A percentile compares a stretch with the other conserved stretches of the same genome.
Evolutionary conservation across 2,797 vertebrate species (phyloP).

Genomic region (Girardinus metallicus): DNA sequence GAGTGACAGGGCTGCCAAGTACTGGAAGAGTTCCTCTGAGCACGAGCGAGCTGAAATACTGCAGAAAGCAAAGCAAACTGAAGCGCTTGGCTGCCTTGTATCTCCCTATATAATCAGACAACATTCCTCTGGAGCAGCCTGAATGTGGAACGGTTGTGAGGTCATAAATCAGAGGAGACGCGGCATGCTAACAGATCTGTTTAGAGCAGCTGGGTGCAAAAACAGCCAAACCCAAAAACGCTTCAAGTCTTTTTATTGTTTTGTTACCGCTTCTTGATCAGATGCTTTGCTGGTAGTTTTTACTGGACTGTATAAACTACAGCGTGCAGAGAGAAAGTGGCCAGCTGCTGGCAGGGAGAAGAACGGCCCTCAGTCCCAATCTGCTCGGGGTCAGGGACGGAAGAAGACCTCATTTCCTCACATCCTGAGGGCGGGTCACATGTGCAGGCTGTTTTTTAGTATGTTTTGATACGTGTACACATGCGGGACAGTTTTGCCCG

Average conservation of each 20-base stretch:
- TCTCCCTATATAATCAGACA: slow-evolving; percentile 52
- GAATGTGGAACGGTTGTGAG: slow-evolving; percentile 18
- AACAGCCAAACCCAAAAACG: slow-evolving; percentile 33
- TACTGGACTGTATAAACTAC: slow-evolving; percentile 58
- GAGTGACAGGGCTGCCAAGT: slow-evolving; percentile 36
- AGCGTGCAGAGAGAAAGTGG: slow-evolving; percentile 35
- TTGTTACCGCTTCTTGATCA: slow-evolving; percentile 53
- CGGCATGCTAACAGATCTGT: slow-evolving; percentile 36
- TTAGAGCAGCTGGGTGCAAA: slow-evolving; percentile 24
- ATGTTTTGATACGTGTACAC: background rate
- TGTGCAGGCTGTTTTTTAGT: slow-evolving; percentile 36
- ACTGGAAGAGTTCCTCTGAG: slow-evolving; percentile 74
- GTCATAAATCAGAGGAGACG: slow-evolving; percentile 50
- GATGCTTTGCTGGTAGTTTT: slow-evolving; percentile 48
- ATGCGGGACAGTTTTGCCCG: background rate
- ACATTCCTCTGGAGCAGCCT: slow-evolving; percentile 49
- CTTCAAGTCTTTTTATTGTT: slow-evolving; percentile 29
- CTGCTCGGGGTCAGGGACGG: slow-evolving; percentile 68
- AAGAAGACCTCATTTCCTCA: slow-evolving; percentile 76
- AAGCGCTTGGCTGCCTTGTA: slow-evolving; percentile 48
- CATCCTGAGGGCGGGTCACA: slow-evolving; percentile 76
- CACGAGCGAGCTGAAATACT: slow-evolving; percentile 73
- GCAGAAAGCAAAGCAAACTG: slow-evolving; percentile 75
- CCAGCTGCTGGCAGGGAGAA: slow-evolving; percentile 46
- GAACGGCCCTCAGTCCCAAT: slow-evolving; percentile 35